Evolutionary conservation across 30 jellyfish, hydroid and myxozoan genomes (phyloP).

Genomic region (Rhopilema esculentum): DNA sequence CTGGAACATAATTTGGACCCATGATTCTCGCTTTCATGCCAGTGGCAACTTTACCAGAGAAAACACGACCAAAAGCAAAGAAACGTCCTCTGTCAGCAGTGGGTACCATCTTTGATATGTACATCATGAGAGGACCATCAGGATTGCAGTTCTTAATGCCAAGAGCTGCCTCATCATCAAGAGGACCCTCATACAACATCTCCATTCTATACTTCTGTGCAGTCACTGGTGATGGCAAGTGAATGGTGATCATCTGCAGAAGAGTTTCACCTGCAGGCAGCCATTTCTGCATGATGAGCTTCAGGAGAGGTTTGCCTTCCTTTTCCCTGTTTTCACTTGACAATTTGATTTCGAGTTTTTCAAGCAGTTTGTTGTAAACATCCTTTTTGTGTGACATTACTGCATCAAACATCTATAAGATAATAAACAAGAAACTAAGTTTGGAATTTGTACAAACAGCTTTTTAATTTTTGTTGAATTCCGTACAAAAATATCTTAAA

Average conservation of each 20-base stretch:
- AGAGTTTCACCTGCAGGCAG: constrained; percentile 99
- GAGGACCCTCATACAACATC: constrained; percentile 98
- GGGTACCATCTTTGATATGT: constrained; percentile 99
- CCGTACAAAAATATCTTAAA: no score
- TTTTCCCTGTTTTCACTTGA: constrained; percentile 83
- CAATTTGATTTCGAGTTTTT: constrained; percentile 79
- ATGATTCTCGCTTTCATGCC: constrained; percentile 96
- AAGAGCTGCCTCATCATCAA: constrained; percentile 93
- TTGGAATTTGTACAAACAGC: not conserved
- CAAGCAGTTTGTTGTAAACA: constrained; percentile 69
- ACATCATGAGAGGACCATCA: constrained; percentile 98
- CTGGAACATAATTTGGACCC: constrained; percentile 99
- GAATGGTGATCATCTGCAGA: constrained; percentile 96
- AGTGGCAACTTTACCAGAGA: constrained; percentile 98
- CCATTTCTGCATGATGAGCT: constrained; percentile 95
- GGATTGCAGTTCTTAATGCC: constrained; percentile 97
- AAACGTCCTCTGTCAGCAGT: constrained; percentile 99
- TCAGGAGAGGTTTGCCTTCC: constrained; percentile 94
- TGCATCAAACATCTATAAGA: constrained; percentile 89
- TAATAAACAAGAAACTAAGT: not conserved
- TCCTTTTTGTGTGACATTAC: constrained; percentile 92
- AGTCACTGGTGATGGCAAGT: constrained; percentile 98
- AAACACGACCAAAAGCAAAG: constrained; percentile 99
- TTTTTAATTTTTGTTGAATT: not conserved
- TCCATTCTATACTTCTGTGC: constrained; percentile 99